These are phyloP conservation scores for Odontesthes bonariensis DNA, from an alignment of 2,113 vertebrate species.

Conservation along the genomic window DNA sequence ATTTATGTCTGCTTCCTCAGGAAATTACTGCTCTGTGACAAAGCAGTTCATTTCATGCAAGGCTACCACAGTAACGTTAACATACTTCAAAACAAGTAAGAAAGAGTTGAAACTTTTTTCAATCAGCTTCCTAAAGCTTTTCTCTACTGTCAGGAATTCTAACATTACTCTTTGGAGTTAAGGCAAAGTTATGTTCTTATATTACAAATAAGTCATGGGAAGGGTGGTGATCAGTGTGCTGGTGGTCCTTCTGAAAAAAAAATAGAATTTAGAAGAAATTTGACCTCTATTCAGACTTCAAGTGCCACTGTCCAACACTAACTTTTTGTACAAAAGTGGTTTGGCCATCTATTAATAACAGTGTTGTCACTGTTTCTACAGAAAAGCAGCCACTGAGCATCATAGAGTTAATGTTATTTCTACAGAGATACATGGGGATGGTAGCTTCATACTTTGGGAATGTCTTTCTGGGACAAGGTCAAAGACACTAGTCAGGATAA, in stretches of 20 bases:
- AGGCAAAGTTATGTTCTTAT: not conserved
- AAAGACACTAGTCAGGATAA: not conserved
- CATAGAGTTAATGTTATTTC: too few species aligned
- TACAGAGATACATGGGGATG: not conserved
- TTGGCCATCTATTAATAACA: not conserved
- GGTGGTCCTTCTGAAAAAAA: not conserved
- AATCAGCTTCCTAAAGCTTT: too few species aligned
- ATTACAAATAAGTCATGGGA: not conserved
- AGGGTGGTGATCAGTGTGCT: not conserved
- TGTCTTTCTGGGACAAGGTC: not conserved
- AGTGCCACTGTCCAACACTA: not conserved
- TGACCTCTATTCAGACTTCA: not conserved
- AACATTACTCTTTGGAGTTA: not conserved
- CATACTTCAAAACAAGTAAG: not conserved
- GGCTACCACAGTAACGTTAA: not conserved
- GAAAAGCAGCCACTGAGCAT: not conserved
- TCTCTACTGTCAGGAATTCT: too few species aligned
- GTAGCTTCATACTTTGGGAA: not conserved
- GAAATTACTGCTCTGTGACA: constrained; percentile 21
- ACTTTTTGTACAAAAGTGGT: not conserved
- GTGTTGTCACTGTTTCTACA: not conserved
- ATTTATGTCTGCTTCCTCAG: constrained; percentile 25
- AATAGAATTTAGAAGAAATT: not conserved
- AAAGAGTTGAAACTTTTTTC: too few species aligned
- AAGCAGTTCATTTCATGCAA: not conserved